Evolutionary conservation across 2,888 invertebrate genomes (phyloP).

Genomic region (Metacarcinus magister): DNA sequence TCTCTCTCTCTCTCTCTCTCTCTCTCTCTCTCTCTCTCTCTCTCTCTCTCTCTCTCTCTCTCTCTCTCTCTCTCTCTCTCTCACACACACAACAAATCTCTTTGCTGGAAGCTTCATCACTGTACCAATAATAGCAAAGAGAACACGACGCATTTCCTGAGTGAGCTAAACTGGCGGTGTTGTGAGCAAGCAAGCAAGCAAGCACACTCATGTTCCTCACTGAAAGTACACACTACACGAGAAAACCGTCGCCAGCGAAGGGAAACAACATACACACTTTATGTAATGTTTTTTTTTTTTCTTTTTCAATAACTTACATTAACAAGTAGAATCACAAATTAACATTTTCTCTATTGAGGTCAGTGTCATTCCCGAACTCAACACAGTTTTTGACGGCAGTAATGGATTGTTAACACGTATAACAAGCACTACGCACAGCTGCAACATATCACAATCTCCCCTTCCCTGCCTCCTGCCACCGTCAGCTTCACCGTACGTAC

Average conservation of each 20-base stretch:
- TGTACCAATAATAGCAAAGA: too few relatives aligned
- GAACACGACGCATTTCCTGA: too few relatives aligned
- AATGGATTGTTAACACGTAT: too few relatives aligned
- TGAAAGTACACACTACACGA: background rate
- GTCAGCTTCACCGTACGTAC: background rate
- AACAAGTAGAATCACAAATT: background rate
- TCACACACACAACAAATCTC: background rate
- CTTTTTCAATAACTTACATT: too few relatives aligned
- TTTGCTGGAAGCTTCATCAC: background rate
- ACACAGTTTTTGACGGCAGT: background rate
- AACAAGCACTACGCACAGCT: too few relatives aligned
- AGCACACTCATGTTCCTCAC: background rate
- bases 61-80: slow-evolving; percentile 2
- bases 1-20: background rate
- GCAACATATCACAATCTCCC: too few relatives aligned
- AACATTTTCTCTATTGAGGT: background rate
- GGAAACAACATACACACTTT: background rate
- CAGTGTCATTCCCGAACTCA: background rate
- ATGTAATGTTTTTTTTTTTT: too few relatives aligned
- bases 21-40: background rate
- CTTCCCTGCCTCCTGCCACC: background rate
- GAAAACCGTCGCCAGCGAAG: background rate
- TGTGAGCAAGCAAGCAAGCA: background rate
- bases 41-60: background rate
- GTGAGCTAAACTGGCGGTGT: too few relatives aligned